Percentiles rank a stretch among this genome's conserved stretches.
Conservation (phyloP, 2,888 invertebrate genomes). For the Lymantria dispar region DNA sequence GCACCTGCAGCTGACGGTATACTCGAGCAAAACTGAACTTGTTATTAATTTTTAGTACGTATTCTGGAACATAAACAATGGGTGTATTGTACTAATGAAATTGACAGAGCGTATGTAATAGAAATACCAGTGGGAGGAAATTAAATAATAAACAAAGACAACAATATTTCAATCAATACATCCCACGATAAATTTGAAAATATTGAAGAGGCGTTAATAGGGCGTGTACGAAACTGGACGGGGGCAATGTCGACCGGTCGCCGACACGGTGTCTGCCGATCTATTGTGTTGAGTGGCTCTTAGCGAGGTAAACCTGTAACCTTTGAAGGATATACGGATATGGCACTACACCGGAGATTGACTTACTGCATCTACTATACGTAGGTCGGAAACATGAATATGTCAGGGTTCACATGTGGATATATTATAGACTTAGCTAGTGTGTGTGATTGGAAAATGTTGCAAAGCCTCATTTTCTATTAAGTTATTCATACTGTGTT, state of each 20-base stretch:
- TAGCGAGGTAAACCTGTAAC: conserved; percentile 37
- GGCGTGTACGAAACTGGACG: conserved; percentile 19
- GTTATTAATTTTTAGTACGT: no score
- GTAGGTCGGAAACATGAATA: neutral
- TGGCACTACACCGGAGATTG: conserved; percentile 58
- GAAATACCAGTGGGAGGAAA: neutral
- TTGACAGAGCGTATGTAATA: no score
- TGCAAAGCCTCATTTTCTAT: no score
- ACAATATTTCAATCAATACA: conserved; percentile 3
- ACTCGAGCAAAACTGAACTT: no score
- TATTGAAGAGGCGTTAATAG: conserved; percentile 23
- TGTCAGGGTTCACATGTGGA: neutral
- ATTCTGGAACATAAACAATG: no score
- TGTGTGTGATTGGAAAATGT: no score
- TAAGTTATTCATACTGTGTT: no score
- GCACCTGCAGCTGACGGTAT: no score
- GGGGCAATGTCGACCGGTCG: conserved; percentile 37
- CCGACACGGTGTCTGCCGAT: conserved; percentile 44
- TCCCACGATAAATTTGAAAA: conserved; percentile 1
- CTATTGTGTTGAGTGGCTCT: conserved; percentile 48
- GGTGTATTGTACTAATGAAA: no score
- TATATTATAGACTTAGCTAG: no score
- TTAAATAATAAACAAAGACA: conserved; percentile 1
- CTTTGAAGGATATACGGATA: conserved; percentile 52
- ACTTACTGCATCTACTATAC: conserved; percentile 42